A percentile compares a stretch with the other conserved stretches of the same genome.
phyloP scores from a whole-genome alignment of 2,113 vertebrate genomes.

The Anoura caudifer region DNA sequence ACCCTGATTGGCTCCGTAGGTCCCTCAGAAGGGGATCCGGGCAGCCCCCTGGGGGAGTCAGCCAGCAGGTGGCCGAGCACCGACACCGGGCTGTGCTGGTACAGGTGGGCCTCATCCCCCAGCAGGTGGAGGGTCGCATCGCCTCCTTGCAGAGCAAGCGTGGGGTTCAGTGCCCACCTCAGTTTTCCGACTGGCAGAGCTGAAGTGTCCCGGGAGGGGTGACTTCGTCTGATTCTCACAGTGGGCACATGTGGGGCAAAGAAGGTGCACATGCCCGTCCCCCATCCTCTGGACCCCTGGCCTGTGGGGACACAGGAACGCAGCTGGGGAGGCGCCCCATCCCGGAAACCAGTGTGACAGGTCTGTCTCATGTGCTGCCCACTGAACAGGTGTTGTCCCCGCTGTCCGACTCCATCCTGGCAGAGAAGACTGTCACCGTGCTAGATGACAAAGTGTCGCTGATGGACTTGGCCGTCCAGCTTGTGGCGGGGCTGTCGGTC shows the following conservation, averaged over 20 bases:
- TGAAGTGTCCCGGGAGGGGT: too few species aligned
- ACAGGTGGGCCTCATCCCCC: not conserved
- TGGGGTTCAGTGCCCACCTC: accelerated
- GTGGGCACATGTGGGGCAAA: too few species aligned
- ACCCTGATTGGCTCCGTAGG: accelerated
- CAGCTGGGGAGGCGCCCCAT: accelerated
- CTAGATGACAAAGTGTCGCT: slow-evolving; percentile 95
- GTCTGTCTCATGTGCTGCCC: not conserved
- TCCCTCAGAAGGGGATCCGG: not conserved
- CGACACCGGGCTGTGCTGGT: not conserved
- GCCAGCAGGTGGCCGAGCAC: too few species aligned
- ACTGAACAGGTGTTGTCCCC: slow-evolving; percentile 91
- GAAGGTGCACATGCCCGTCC: too few species aligned
- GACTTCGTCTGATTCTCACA: too few species aligned
- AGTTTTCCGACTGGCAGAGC: too few species aligned
- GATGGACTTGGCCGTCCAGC: slow-evolving; percentile 92
- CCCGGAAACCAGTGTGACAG: not conserved
- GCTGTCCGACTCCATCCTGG: slow-evolving; percentile 96
- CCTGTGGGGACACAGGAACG: accelerated
- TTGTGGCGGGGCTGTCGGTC: slow-evolving; percentile 92
- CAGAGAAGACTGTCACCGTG: slow-evolving; percentile 95
- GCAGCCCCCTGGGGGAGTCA: not conserved
- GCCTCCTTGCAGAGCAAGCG: not conserved
- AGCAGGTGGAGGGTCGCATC: not conserved
- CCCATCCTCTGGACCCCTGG: not conserved